phyloP scores from a whole-genome alignment of 2,888 invertebrate species.

The Cheiracanthium punctorium region DNA sequence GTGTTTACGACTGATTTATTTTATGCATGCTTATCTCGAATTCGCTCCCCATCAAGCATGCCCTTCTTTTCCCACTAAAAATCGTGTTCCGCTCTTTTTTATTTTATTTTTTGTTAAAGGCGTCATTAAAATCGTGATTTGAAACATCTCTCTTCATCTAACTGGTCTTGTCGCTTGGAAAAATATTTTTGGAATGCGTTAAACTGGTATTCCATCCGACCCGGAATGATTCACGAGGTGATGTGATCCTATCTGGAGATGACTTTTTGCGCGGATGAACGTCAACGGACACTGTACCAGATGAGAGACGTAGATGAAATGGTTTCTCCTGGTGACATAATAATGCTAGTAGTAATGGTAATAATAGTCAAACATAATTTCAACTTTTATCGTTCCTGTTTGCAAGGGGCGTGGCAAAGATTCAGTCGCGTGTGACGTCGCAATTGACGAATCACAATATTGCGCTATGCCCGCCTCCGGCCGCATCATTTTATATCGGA shows the following conservation, averaged over 20 bases:
- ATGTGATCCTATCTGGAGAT: not conserved
- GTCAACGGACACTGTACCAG: too few species aligned
- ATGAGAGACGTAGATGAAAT: not conserved
- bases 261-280: too few species aligned
- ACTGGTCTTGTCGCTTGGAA: not conserved
- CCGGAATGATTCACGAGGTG: not conserved
- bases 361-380: conserved; percentile 13
- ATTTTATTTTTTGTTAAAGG: too few species aligned
- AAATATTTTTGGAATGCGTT: not conserved
- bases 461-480: conserved; percentile 46
- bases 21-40: too few species aligned
- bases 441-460: conserved; percentile 63
- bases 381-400: not conserved
- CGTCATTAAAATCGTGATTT: not conserved
- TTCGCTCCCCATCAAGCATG: too few species aligned
- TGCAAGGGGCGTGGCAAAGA: conserved; percentile 33
- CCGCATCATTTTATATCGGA: conserved; percentile 57
- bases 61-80: not conserved
- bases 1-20: too few species aligned
- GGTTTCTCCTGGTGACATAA: not conserved
- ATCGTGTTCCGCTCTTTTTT: not conserved
- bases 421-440: conserved; percentile 58
- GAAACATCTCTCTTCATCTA: not conserved
- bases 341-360: not conserved
- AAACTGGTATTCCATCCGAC: not conserved